phyloP scores from a whole-genome alignment of 2,888 invertebrate species.

The Thera britannica region DNA sequence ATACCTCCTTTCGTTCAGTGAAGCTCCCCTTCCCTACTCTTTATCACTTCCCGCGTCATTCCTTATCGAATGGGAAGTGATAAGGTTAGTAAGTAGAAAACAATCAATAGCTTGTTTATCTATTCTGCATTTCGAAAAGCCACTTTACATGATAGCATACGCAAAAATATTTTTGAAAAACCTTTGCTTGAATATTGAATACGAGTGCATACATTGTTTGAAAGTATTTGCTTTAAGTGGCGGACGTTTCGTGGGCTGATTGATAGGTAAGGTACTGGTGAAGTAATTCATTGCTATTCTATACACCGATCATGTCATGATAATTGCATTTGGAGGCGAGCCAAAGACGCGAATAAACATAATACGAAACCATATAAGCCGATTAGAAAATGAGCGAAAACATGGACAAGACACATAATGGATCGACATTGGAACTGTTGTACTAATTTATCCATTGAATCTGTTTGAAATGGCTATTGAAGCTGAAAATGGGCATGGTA shows the following conservation, averaged over 20 bases:
- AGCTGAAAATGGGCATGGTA: conserved; percentile 29
- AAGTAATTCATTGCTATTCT: conserved; percentile 36
- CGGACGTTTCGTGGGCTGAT: neutral
- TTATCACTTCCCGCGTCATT: conserved; percentile 18
- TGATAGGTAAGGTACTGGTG: neutral
- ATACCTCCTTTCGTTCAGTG: neutral
- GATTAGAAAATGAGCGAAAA: conserved; percentile 33
- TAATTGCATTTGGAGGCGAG: conserved; percentile 40
- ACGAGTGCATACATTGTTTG: neutral
- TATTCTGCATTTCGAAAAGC: conserved; percentile 9
- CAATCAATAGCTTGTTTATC: conserved; percentile 14
- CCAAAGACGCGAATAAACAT: conserved; percentile 39
- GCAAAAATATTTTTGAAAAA: neutral
- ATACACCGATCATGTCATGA: conserved; percentile 36
- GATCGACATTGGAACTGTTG: conserved; percentile 24
- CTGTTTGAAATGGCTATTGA: conserved; percentile 32
- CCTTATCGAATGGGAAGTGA: conserved; percentile 21
- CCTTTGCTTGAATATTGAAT: neutral
- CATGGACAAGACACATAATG: conserved; percentile 19
- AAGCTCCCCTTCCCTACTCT: neutral
- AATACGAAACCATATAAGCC: conserved; percentile 30
- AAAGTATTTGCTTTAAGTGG: neutral
- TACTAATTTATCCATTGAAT: conserved; percentile 16
- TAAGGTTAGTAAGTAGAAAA: conserved; percentile 22
- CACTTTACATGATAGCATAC: neutral